Evolutionary conservation across 2,888 invertebrate genomes (phyloP).

Genomic region (Criorhina ranunculi): DNA sequence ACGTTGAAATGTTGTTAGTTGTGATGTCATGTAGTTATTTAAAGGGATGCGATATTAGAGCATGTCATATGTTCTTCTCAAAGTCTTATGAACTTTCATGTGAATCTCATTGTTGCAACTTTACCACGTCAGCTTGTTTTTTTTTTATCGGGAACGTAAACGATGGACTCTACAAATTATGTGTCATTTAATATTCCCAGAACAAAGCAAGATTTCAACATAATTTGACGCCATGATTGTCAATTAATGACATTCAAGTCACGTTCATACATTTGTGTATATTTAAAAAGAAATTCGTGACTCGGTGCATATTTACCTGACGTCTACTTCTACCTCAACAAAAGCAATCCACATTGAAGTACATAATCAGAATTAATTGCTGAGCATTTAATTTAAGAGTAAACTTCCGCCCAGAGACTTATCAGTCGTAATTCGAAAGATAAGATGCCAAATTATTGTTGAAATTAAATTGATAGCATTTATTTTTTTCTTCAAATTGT

Average conservation of each 20-base stretch:
- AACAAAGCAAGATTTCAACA: not conserved
- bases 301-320: not conserved
- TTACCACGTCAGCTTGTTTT: too few relatives aligned
- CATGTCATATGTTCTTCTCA: not conserved
- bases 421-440: not conserved
- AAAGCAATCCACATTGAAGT: conserved; percentile 1
- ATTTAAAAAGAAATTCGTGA: conserved; percentile 1
- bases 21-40: conserved; percentile 4
- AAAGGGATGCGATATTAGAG: not conserved
- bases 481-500: not conserved
- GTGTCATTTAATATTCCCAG: not conserved
- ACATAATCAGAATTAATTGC: conserved; percentile 1
- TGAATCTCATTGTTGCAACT: too few relatives aligned
- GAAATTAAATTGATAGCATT: not conserved
- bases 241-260: not conserved
- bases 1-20: conserved; percentile 5
- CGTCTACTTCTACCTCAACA: not conserved
- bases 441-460: conserved; percentile 8
- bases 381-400: not conserved
- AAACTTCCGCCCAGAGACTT: conserved; percentile 10
- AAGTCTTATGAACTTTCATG: too few relatives aligned
- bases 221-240: not conserved
- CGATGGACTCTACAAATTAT: not conserved
- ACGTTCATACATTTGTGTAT: not conserved
- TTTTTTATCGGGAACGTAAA: not conserved